These are phyloP conservation scores for Drymonia ruficornis DNA, from an alignment of 2,888 invertebrate species.

Conservation along the genomic window DNA sequence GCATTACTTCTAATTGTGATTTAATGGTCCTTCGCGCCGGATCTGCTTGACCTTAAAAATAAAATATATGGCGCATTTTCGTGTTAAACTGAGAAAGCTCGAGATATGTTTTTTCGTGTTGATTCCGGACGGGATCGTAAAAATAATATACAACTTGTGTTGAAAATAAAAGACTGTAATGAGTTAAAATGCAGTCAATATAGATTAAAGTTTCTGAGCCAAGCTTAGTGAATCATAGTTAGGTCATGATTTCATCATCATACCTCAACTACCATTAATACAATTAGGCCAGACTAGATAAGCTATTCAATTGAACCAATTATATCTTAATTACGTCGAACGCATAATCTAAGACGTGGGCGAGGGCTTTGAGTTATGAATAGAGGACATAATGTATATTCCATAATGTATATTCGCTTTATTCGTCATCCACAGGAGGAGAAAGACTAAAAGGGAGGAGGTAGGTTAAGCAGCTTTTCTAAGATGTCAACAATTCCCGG, in stretches of 20 bases:
- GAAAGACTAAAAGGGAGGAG: background rate
- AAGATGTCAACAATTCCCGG: background rate
- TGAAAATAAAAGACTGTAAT: no score
- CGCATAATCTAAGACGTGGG: background rate
- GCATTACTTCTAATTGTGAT: slow-evolving; percentile 83
- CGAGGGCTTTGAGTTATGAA: background rate
- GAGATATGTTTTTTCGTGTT: slow-evolving; percentile 28
- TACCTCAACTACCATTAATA: background rate
- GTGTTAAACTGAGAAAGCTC: slow-evolving; percentile 37
- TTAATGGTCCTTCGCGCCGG: slow-evolving; percentile 75
- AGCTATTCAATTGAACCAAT: slow-evolving; percentile 3
- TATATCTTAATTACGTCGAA: slow-evolving; percentile 1
- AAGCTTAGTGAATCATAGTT: background rate
- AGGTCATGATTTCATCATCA: slow-evolving; percentile 8
- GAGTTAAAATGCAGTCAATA: no score
- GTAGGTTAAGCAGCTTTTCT: no score
- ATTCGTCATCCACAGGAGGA: no score
- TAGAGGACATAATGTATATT: no score
- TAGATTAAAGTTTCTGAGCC: no score
- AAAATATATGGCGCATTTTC: slow-evolving; percentile 57
- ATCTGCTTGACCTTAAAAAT: slow-evolving; percentile 72
- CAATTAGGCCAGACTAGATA: background rate
- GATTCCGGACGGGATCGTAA: no score
- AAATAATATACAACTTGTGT: no score
- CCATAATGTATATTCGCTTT: no score